Evolutionary conservation across 2,888 invertebrate genomes (phyloP), one percentile per base, ranked within the genome.

Genomic region (Drosophila bunnanda): DNA sequence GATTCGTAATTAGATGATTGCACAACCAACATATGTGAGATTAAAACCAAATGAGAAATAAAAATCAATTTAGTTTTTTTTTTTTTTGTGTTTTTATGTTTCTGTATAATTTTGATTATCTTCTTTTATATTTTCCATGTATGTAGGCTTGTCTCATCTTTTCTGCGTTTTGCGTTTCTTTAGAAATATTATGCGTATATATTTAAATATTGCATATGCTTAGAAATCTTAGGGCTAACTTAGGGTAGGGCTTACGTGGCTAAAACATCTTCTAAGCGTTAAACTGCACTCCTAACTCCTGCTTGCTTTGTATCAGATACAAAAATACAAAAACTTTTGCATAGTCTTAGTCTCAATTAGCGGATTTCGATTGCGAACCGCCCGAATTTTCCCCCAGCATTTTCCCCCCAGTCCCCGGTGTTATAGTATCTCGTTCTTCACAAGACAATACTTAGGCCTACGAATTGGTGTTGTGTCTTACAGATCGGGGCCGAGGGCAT

Each of bases 91-190:
- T 58, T 69, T 66, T 66, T 76, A n/a, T n/a, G n/a, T n/a, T n/a
- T n/a, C n/a, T 79, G 74, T 69, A 77, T 80, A 86, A 86, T 89
- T 86, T 89, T 86, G 85, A 86, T 86, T 89, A 86, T 86, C 85
- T 82, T 89, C 77, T 89, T 75, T 82, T 86, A 86, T 86, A 89
- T 86, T 88, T 89, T 84, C 81, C 88, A 88, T 86, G 85, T 82
- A 84, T 79, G 75, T 84, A 79, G 78, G 82, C 76, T 80, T 82
- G 68, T 70, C 75, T 71, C 56, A 55, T 56, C 64, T 66, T 68
- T 62, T 56, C 62, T 69, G 74, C 64, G 61, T 66, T 60, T 44
- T 66, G 50, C 62, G 30, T 53, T 74, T 66, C 34, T 53, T 71
- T 64, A 54, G 52, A 61, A 65, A 56, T 68, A 72, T 61, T 77